Percentiles rank a stretch among this genome's conserved stretches.
phyloP scores from a whole-genome alignment of 2,797 vertebrate genomes.

The Podargus strigoides region DNA sequence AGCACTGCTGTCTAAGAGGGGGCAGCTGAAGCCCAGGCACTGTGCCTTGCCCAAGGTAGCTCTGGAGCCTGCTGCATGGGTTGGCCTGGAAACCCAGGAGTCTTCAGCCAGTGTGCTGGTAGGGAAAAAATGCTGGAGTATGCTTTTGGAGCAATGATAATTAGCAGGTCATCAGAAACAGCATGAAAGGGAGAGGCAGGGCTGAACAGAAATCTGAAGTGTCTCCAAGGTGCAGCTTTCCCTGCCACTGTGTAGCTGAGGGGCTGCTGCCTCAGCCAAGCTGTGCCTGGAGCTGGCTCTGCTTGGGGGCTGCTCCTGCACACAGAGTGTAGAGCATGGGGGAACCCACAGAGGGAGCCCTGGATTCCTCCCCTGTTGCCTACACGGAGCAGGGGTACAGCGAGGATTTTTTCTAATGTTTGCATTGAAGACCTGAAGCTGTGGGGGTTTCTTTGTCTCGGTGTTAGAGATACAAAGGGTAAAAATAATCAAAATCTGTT shows the following conservation, averaged over 20 bases:
- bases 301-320: not conserved
- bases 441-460: not conserved
- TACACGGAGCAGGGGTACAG: not conserved
- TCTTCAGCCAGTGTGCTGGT: fast-evolving
- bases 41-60: not conserved
- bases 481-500: slow-evolving; percentile 43
- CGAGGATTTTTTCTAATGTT: not conserved
- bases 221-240: fast-evolving
- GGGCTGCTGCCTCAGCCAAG: not conserved
- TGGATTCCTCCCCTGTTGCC: fast-evolving
- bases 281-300: not conserved
- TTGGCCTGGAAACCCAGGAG: not conserved
- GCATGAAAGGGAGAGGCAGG: not conserved
- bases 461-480: not conserved
- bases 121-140: not conserved
- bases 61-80: not conserved
- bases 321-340: fast-evolving
- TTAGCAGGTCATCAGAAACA: not conserved
- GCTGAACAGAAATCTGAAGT: not conserved
- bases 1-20: fast-evolving
- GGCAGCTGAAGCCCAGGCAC: fast-evolving
- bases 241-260: not conserved
- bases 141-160: fast-evolving
- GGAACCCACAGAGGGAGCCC: not conserved
- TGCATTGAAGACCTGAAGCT: not conserved